Evolutionary conservation across 2,113 vertebrate species (phyloP), one percentile per base, ranked within the genome.

Genomic region (Centropristis striata): DNA sequence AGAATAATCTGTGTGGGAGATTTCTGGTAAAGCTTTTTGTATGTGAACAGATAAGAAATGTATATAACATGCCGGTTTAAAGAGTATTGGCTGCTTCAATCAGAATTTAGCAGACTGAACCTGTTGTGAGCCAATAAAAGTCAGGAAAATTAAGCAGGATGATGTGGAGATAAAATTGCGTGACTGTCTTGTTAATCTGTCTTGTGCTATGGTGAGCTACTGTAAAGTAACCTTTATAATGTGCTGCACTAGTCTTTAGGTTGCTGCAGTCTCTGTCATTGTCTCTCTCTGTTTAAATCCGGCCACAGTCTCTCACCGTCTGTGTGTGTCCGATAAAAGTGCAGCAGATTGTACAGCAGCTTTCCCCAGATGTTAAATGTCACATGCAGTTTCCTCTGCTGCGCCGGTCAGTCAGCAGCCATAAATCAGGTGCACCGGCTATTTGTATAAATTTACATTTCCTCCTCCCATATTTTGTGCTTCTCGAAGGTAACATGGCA

Each of bases 301-400:
- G 28, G 39, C 25, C 32, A 2, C 5, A 32, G 36, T 23, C 21
- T 42, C 77, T 67, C 61, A 44, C 10, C 27, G 12, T 20, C 59
- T 41, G 37, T 8, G 37, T 59, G 50, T 49, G 63, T 71, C 64
- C 4, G 27, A 74, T 44, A 28, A 73, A 84, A 49, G 18, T 2
- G 57, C 58, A 32, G 59, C 54, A 39, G 58, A 54, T 5, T 85
- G 74, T 68, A 76, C 47, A 36, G 27, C 75, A 55, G 59, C 68
- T 77, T 74, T 85, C 46, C 68, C 58, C 66, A 73, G 57, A 77
- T 70, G 61, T 46, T 64, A 77, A 75, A 54, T 32, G 51, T 87
- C 73, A 74, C 37, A 75, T 5, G 46, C 42, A 39, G 32, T 81
- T 76, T 78, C 37, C 57, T 32, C 70, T 78, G 71, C 75, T 47